Percentiles rank a stretch among this genome's conserved stretches.
Conservation (phyloP, 2,113 vertebrate species). For the Pelecanus crispus region DNA sequence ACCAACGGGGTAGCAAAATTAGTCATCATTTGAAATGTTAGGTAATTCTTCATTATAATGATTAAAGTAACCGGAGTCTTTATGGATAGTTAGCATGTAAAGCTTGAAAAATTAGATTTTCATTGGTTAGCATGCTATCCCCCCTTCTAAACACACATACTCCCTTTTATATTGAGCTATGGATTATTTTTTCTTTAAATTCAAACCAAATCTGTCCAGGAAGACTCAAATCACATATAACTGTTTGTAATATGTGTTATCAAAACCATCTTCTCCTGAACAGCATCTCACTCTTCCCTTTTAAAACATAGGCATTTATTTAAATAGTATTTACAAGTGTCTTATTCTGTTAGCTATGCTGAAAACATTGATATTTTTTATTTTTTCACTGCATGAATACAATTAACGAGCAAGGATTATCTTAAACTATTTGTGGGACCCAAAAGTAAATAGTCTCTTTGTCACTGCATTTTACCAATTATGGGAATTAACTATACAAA, state of each 20-base stretch:
- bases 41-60: not conserved
- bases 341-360: not conserved
- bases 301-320: not conserved
- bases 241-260: not conserved
- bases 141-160: not conserved
- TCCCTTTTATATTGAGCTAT: not conserved
- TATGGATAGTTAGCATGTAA: not conserved
- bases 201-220: not conserved
- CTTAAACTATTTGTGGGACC: not conserved
- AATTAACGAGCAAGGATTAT: not conserved
- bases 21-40: conserved; percentile 1
- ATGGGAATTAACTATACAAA: not conserved
- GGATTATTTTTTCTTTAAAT: not conserved
- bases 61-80: not conserved
- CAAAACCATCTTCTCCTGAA: not conserved
- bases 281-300: not conserved
- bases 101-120: not conserved
- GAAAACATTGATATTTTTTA: not conserved
- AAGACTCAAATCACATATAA: not conserved
- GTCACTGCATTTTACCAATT: not conserved
- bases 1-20: conserved; percentile 16
- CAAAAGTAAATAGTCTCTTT: not conserved
- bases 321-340: not conserved
- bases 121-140: not conserved
- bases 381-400: not conserved